A percentile compares a stretch with the other conserved stretches of the same genome.
These are phyloP conservation scores for Thryonomys swinderianus DNA, from an alignment of 2,113 vertebrate genomes.

Conservation along the genomic window DNA sequence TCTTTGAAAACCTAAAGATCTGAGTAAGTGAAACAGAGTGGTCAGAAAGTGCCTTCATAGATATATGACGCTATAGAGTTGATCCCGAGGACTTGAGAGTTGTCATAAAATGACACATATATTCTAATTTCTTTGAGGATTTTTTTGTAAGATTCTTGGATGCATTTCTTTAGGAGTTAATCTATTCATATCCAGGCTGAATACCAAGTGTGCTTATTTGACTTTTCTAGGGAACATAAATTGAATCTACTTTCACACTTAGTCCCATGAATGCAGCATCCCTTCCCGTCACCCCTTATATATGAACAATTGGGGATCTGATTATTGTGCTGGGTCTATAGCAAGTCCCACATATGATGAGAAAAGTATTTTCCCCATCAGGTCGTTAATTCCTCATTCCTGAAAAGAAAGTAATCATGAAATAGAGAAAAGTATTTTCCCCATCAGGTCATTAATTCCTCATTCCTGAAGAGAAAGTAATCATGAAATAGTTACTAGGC, in stretches of 20 bases:
- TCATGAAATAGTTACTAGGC: background rate
- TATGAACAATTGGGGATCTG: background rate
- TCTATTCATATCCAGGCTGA: slow-evolving; percentile 37
- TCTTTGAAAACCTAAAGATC: slow-evolving; percentile 53
- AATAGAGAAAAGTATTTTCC: slow-evolving; percentile 10
- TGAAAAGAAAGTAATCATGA: slow-evolving; percentile 9
- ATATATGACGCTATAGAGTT: slow-evolving; percentile 37
- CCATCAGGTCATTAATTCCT: background rate
- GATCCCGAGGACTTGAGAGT: slow-evolving; percentile 38
- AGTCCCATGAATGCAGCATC: background rate
- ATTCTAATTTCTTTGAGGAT: slow-evolving; percentile 59
- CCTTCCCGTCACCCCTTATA: background rate
- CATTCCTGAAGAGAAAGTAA: background rate
- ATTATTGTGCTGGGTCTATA: background rate
- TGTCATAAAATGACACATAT: slow-evolving; percentile 61
- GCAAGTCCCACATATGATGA: background rate
- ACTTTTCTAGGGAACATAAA: slow-evolving; percentile 62
- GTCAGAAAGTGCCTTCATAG: slow-evolving; percentile 53
- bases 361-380: slow-evolving; percentile 10
- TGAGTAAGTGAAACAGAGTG: background rate
- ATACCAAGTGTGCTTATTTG: background rate
- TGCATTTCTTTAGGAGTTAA: slow-evolving; percentile 41
- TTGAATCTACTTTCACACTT: background rate
- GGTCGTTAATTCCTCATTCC: background rate
- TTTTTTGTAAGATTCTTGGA: slow-evolving; percentile 64